Percentiles rank a stretch among this genome's conserved stretches.
Evolutionary conservation across 2,113 vertebrate genomes (phyloP).

Genomic region (Dolichallabes microphthalmus): DNA sequence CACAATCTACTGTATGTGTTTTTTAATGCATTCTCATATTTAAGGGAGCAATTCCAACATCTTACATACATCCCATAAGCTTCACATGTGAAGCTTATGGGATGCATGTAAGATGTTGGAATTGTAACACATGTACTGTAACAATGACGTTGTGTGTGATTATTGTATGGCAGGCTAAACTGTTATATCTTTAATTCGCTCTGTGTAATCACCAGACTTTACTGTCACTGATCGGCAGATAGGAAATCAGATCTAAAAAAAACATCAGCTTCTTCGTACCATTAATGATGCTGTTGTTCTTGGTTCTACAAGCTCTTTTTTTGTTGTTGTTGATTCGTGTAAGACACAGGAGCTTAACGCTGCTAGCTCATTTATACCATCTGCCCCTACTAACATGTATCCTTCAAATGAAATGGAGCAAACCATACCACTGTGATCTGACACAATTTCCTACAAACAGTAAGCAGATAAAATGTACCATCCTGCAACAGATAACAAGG

Average conservation of each 20-base stretch:
- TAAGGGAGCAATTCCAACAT: background rate
- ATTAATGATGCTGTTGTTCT: background rate
- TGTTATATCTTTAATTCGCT: background rate
- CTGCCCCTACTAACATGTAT: background rate
- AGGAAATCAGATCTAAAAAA: background rate
- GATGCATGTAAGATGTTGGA: too few relatives aligned
- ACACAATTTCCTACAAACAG: background rate
- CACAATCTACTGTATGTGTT: background rate
- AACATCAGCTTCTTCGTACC: background rate
- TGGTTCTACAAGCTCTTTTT: background rate
- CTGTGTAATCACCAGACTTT: background rate
- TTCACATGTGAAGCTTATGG: background rate
- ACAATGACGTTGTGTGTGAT: background rate
- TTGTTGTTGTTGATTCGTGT: background rate
- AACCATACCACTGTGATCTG: constrained; percentile 2
- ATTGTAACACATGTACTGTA: background rate
- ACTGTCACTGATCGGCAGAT: background rate
- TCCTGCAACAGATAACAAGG: background rate
- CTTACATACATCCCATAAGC: background rate
- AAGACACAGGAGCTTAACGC: background rate
- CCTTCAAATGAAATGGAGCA: constrained; percentile 7
- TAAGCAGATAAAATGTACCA: background rate
- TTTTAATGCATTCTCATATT: background rate
- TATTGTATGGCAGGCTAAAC: background rate
- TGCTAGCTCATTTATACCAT: background rate